phyloP scores from a whole-genome alignment of 2,113 vertebrate species.

The Melanerpes formicivorus region DNA sequence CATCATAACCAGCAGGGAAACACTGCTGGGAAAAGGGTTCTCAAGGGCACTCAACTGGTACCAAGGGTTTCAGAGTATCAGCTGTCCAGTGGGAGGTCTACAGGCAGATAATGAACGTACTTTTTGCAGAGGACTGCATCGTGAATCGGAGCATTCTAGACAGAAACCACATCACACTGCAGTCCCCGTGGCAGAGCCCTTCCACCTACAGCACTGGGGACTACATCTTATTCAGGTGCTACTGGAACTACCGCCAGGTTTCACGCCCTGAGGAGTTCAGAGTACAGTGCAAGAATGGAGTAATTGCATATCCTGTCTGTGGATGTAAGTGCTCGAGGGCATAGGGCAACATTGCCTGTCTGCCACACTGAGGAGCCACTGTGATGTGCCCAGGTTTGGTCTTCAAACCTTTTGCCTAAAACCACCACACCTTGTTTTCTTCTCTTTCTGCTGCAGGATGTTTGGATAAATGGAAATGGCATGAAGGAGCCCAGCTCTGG shows the following conservation, averaged over 20 bases:
- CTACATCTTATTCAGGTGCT: neutral
- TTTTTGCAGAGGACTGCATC: neutral
- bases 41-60: neutral
- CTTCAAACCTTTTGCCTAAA: neutral
- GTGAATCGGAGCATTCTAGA: fast-evolving
- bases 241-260: fast-evolving
- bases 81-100: neutral
- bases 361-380: neutral
- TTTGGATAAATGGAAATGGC: neutral
- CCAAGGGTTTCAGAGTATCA: neutral
- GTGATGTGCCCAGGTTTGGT: neutral
- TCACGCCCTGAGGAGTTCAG: fast-evolving
- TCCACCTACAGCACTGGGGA: fast-evolving
- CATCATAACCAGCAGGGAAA: neutral
- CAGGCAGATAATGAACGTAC: neutral
- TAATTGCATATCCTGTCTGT: neutral
- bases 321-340: fast-evolving
- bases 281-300: neutral
- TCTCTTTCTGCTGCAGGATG: fast-evolving
- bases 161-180: neutral
- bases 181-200: fast-evolving
- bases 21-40: neutral
- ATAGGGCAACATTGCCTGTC: fast-evolving
- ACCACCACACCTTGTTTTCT: neutral
- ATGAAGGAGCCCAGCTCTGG: neutral